These are phyloP conservation scores for Nemurella pictetii DNA, from an alignment of 2,888 invertebrate species.

Conservation along the genomic window DNA sequence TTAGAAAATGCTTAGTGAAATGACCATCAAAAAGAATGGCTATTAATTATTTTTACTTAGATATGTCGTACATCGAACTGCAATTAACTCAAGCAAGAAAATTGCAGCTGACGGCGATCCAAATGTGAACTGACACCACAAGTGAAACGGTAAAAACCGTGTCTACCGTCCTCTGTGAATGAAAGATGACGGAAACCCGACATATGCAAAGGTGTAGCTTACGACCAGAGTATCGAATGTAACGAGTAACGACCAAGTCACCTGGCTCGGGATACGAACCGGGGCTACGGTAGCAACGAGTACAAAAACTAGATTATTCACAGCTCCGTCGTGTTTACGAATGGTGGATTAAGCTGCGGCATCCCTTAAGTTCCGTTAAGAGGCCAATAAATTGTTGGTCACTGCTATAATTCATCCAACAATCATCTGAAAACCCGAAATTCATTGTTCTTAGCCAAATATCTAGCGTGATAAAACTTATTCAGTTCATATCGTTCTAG, in stretches of 20 bases:
- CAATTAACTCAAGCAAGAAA: no score
- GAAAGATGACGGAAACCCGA: not conserved
- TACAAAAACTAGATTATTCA: not conserved
- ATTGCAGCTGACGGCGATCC: no score
- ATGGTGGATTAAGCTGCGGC: no score
- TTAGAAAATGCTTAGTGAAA: no score
- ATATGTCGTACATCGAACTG: no score
- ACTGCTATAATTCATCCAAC: not conserved
- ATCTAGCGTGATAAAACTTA: no score
- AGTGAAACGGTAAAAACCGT: not conserved
- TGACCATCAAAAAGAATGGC: no score
- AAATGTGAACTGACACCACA: not conserved
- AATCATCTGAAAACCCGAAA: not conserved
- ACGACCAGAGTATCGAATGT: not conserved
- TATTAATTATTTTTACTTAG: no score
- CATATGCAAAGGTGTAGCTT: not conserved
- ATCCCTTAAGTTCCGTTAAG: no score
- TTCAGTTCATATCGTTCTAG: no score
- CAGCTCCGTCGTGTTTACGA: not conserved
- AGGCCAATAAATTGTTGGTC: not conserved
- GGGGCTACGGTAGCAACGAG: not conserved
- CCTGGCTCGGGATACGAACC: not conserved
- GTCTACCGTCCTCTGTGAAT: not conserved
- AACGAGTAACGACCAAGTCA: not conserved
- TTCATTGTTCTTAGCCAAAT: no score